Conservation (phyloP, 2,113 vertebrate species). For the Phasianus colchicus region DNA sequence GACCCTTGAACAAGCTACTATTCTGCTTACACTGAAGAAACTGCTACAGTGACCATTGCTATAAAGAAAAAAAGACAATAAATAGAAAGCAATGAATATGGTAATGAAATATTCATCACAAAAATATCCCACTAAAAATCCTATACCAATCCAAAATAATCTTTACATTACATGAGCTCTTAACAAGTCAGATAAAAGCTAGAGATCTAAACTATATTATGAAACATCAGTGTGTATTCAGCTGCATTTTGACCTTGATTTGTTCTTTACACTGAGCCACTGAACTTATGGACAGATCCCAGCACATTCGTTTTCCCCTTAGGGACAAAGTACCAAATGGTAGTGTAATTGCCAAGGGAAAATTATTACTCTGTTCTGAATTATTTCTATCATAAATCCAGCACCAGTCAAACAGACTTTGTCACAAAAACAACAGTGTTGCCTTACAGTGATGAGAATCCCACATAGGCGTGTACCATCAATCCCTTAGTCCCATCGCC, state of each 20-base stretch:
- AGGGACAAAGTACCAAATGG: constrained; percentile 85
- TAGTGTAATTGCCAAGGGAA: constrained; percentile 83
- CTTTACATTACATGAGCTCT: constrained; percentile 38
- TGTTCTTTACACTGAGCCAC: constrained; percentile 67
- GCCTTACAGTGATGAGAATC: constrained; percentile 60
- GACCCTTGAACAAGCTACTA: not conserved
- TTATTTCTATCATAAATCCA: constrained; percentile 83
- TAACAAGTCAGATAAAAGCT: constrained; percentile 52
- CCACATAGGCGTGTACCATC: constrained; percentile 64
- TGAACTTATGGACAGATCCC: constrained; percentile 78
- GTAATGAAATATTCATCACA: not conserved
- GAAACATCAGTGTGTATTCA: constrained; percentile 24
- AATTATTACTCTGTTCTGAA: constrained; percentile 81
- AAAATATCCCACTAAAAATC: constrained; percentile 9
- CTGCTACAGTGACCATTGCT: not conserved
- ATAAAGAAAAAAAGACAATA: not conserved
- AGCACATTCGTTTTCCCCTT: constrained; percentile 79
- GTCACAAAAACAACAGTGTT: constrained; percentile 75
- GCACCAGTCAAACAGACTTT: constrained; percentile 74
- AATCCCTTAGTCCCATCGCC: constrained; percentile 67
- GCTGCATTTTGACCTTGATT: constrained; percentile 79
- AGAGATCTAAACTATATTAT: constrained; percentile 10
- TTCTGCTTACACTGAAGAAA: not conserved
- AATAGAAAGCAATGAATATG: not conserved
- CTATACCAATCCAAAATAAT: not conserved